Evolutionary conservation across 2,797 vertebrate species (phyloP).

Genomic region (Falco berigora): DNA sequence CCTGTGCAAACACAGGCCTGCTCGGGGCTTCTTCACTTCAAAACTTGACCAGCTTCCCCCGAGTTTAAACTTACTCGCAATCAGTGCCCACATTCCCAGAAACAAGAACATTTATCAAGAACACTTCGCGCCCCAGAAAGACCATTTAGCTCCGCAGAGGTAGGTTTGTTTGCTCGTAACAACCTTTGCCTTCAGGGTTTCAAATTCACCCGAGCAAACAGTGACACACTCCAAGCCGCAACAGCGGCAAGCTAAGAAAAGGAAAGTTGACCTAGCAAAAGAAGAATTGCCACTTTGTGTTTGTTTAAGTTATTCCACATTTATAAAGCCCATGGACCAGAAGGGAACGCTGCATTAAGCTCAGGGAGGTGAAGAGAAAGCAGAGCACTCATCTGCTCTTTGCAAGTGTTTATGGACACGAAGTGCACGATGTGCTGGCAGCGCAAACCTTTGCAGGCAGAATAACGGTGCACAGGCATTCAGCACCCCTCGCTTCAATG

Average conservation of each 20-base stretch:
- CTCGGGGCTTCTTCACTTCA: not conserved
- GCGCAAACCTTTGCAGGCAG: not conserved
- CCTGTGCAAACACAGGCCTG: too few relatives aligned
- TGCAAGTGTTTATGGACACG: accelerated
- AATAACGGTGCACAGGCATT: accelerated
- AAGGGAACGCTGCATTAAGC: not conserved
- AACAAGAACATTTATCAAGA: too few relatives aligned
- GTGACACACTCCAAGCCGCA: not conserved
- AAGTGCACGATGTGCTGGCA: accelerated
- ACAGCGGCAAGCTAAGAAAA: not conserved
- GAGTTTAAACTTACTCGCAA: not conserved
- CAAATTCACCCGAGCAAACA: not conserved
- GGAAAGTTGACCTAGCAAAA: too few relatives aligned
- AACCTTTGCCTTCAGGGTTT: not conserved
- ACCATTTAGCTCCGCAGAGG: not conserved
- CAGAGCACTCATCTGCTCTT: not conserved
- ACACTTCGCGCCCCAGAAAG: not conserved
- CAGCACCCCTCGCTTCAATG: accelerated
- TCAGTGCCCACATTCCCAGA: accelerated
- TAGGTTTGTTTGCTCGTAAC: accelerated
- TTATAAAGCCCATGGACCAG: not conserved
- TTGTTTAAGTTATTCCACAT: not conserved
- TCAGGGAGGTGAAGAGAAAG: not conserved
- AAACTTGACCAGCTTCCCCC: not conserved
- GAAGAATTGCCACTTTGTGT: not conserved